These are phyloP conservation scores for Saxidomus purpurata DNA, from an alignment of 1,140 invertebrate genomes.

Conservation along the genomic window DNA sequence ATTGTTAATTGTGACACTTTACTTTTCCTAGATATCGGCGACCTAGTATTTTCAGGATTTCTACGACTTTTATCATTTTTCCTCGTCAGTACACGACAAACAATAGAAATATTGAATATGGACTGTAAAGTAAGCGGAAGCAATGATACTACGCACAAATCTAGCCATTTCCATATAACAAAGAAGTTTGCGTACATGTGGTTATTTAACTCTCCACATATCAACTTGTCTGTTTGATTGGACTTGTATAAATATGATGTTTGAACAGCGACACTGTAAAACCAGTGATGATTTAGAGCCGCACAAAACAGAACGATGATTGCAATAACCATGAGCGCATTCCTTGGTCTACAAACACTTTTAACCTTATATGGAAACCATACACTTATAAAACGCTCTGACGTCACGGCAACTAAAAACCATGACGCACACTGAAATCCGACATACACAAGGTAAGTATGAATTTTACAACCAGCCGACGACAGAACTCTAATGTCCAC, in stretches of 20 bases:
- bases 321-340: constrained; percentile 37
- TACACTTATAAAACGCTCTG: constrained; percentile 75
- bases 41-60: too few species aligned
- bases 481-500: constrained; percentile 65
- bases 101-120: background rate
- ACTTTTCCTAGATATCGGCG: background rate
- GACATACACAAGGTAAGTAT: constrained; percentile 71
- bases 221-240: background rate
- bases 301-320: constrained; percentile 58
- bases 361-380: constrained; percentile 73
- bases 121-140: background rate
- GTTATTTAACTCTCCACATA: background rate
- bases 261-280: constrained; percentile 65
- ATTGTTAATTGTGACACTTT: background rate
- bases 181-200: constrained; percentile 40
- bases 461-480: constrained; percentile 67
- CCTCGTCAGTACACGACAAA: background rate
- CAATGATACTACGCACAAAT: constrained; percentile 22
- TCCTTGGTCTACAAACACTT: constrained; percentile 59
- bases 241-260: background rate
- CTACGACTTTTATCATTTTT: background rate
- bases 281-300: constrained; percentile 70
- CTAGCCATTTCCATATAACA: constrained; percentile 57
- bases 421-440: constrained; percentile 75
- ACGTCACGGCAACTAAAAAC: constrained; percentile 78